Evolutionary conservation across 2,113 vertebrate species (phyloP).

Genomic region (Numenius arquata): DNA sequence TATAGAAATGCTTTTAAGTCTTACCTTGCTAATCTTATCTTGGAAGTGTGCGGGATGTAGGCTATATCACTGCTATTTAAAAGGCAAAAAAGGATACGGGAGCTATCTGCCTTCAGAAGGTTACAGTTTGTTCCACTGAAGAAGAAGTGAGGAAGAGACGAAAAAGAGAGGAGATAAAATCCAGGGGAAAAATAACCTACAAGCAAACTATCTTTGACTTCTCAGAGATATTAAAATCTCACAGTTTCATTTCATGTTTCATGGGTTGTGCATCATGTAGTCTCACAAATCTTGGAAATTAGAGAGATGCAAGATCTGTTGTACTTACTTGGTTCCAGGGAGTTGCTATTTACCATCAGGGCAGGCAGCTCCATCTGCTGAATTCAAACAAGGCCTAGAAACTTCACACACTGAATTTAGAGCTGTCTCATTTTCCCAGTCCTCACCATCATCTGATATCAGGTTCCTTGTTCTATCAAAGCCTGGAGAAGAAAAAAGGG

Average conservation of each 20-base stretch:
- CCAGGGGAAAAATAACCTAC: background rate
- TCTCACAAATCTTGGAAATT: background rate
- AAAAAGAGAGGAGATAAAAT: background rate
- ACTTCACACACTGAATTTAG: background rate
- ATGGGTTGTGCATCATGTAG: background rate
- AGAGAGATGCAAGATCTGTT: background rate
- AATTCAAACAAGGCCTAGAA: background rate
- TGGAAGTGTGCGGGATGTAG: background rate
- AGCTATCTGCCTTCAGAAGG: background rate
- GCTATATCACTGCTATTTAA: background rate
- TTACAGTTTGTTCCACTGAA: background rate
- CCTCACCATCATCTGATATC: background rate
- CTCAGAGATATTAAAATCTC: background rate
- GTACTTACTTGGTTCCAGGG: background rate
- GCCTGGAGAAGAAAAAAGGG: background rate
- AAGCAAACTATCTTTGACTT: background rate
- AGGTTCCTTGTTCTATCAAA: background rate
- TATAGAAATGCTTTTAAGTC: background rate
- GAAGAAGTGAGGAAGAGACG: background rate
- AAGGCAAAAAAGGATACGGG: background rate
- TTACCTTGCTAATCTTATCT: background rate
- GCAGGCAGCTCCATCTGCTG: constrained; percentile 1
- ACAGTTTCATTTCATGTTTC: background rate
- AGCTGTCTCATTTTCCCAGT: background rate
- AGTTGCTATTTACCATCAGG: background rate